Base-by-base conservation (phyloP, 2,113 vertebrate species). In the Oncorhynchus clarkii region DNA sequence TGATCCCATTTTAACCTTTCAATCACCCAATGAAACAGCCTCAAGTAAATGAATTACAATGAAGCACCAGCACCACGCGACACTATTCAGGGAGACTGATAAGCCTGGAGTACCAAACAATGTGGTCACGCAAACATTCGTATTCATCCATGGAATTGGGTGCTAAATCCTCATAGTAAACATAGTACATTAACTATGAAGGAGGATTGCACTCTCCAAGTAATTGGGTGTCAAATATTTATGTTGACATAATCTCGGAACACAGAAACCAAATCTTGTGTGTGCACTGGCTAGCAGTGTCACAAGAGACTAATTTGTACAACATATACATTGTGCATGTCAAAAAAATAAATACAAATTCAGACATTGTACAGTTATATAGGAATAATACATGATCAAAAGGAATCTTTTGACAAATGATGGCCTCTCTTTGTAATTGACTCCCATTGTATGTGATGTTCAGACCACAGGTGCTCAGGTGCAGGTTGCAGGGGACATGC, bases 381-480 rank as follows among this genome's bases (percentile, higher is more conserved):
- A 22, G 24, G 59, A 22, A 62, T 22, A 62, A 22, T 24, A 22
- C 2, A 62, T 9, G 18, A 62, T 62, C 59, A 8, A 22, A 24
- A 22, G 59, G 59, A n/a, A n/a, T 60, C 57, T 9, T 18, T 60
- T 60, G 57, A 60, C 57, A 60, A 60, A 3, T 60, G 13, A 22
- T 62, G 71, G 54, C 7, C 7, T 59, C 31, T 34, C 31, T 34
- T 34, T 34, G 31, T 12, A 73, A 84, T 76, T 77, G 59, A 66
- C n/a, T 75, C 65, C 48, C 75, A 27, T 49, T 62, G 62, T 79
- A 51, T 78, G 82, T 81, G 81, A 9, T 87, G 80, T 91, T 34
- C 88, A 97, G 96, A 96, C 94, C 87, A 97, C 96, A 89, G 96
- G 96, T 62, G 96, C 96, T 57, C 96, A 97, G 92, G 96, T 97